These are phyloP conservation scores for Chionoecetes opilio DNA, from an alignment of 1,140 invertebrate species.

Conservation along the genomic window DNA sequence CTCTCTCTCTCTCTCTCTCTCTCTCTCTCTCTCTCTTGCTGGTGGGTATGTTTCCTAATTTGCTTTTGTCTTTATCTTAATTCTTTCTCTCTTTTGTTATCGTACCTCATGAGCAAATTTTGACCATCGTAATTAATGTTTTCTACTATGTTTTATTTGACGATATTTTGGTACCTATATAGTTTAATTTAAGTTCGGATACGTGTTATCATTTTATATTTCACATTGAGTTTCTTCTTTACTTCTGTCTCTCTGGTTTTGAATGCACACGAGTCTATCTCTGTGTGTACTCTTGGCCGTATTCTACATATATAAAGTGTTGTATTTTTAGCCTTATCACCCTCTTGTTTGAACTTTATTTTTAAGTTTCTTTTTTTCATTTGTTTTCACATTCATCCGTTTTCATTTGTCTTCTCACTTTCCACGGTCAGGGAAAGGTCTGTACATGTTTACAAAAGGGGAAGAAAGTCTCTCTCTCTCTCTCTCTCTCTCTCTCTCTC, in stretches of 20 bases:
- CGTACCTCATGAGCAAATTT: not conserved
- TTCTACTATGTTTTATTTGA: no score
- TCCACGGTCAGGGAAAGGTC: not conserved
- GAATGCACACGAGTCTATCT: no score
- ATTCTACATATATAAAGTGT: not conserved
- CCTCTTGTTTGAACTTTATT: not conserved
- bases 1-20: conserved; percentile 40
- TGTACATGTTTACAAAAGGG: conserved; percentile 2
- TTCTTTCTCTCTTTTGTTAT: not conserved
- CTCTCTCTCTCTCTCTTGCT: not conserved
- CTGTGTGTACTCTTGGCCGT: no score
- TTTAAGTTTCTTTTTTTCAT: not conserved
- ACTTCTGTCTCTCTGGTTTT: no score
- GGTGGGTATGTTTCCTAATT: not conserved
- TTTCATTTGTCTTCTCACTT: conserved; percentile 39
- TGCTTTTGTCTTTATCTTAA: not conserved
- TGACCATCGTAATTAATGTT: not conserved
- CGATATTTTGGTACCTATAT: no score
- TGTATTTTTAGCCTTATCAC: not conserved
- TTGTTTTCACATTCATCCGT: conserved; percentile 23
- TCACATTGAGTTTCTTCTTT: no score
- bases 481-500: conserved; percentile 47
- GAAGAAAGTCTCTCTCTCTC: conserved; percentile 9
- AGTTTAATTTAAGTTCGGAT: no score
- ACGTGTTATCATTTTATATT: no score